Evolutionary conservation across 1,140 invertebrate genomes (phyloP), one percentile per base, ranked within the genome.

Genomic region (Caenorhabditis tropicalis): DNA sequence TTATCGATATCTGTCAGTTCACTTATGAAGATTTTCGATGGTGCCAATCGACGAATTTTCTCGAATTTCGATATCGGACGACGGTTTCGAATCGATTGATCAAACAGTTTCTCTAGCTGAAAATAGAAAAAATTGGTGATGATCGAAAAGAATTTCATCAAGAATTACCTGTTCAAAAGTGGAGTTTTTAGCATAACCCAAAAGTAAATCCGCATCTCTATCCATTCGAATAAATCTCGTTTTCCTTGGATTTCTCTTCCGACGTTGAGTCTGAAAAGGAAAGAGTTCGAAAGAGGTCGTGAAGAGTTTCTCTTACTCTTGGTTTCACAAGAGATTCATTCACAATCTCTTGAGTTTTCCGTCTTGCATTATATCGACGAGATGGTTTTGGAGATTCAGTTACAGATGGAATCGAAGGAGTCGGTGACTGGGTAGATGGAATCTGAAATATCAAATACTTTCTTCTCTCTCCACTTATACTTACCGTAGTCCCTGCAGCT

Each of bases 1-100:
- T 87, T 87, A 51, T 87, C 86, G 43, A 87, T 86, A 60, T 87
- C 86, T 27, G 65, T 81, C 27, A 87, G 49, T 21, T 87, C 86
- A 70, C 86, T 87, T 24, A 87, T 87, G 48, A 82, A 87, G 5
- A 86, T 51, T 48, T 86, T 86, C n/a, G 46, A 49, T 53, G 65
- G 82, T 19, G 39, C 51, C 43, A 56, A 49, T 46, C 80, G 5
- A 15, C 49, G 65, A 27, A 33, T 86, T 49, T 65, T 86, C 74
- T 51, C 48, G 48, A 56, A 56, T 83, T 60, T 56, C 19, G 70
- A 3, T 9, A n/a, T 7, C 15, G 51, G 46, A 2, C 53, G 81
- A 53, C 60, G 43, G 24, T 86, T 74, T 49, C 43, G 51, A 2
- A 24, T 46, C 27, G 83, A 31, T 56, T 65, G 58, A 12, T 53